phyloP scores from a whole-genome alignment of 2,888 invertebrate genomes.

The Punctoribates punctum region DNA sequence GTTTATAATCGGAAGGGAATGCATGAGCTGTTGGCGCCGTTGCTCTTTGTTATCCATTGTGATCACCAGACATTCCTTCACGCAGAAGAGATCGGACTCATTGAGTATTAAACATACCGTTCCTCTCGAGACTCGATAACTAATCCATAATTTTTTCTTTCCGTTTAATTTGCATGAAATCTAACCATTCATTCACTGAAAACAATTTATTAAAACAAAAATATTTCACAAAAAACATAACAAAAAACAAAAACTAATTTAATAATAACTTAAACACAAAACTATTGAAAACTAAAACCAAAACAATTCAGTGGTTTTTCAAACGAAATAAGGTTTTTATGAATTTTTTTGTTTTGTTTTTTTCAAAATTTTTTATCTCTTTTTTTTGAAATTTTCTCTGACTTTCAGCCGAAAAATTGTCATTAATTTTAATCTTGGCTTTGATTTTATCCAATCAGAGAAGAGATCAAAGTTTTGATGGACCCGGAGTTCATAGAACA shows the following conservation, averaged over 20 bases:
- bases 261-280: background rate
- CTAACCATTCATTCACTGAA: background rate
- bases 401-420: background rate
- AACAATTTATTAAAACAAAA: background rate
- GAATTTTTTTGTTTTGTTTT: conserved; percentile 6
- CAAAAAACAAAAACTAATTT: background rate
- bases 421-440: background rate
- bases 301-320: background rate
- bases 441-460: conserved; percentile 5
- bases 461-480: conserved; percentile 62
- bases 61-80: conserved; percentile 68
- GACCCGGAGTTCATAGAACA: conserved; percentile 69
- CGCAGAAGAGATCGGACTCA: conserved; percentile 58
- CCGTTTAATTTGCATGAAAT: background rate
- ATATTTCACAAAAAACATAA: background rate
- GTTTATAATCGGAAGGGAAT: conserved; percentile 62
- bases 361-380: background rate
- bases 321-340: conserved; percentile 10
- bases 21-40: conserved; percentile 79
- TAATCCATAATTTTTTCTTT: background rate
- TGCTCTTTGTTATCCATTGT: conserved; percentile 69
- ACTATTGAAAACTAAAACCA: too few relatives aligned
- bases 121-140: background rate
- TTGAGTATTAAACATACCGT: conserved; percentile 46
- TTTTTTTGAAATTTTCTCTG: background rate